Evolutionary conservation across 2,888 invertebrate species (phyloP).

Genomic region (Philhelius pedissequus): DNA sequence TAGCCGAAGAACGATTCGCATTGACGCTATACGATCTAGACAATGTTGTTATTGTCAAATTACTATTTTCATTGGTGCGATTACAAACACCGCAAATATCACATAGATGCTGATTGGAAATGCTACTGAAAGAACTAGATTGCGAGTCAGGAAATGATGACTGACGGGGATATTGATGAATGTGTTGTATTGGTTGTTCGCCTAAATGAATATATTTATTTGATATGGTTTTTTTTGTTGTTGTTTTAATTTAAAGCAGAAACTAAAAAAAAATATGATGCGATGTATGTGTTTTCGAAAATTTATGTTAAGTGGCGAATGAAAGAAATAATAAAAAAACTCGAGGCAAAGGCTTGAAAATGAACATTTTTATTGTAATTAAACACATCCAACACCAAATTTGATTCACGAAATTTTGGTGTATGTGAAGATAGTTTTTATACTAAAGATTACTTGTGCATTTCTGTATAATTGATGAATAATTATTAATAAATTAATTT

Average conservation of each 20-base stretch:
- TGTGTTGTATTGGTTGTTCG: conserved; percentile 65
- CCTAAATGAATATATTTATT: conserved; percentile 43
- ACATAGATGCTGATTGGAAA: conserved; percentile 69
- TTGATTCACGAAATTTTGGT: background rate
- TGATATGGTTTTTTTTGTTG: background rate
- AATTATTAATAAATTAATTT: no score
- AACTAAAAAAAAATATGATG: background rate
- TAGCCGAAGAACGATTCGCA: conserved; percentile 65
- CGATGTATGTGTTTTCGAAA: background rate
- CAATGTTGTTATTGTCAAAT: conserved; percentile 78
- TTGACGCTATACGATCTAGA: conserved; percentile 72
- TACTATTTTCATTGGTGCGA: conserved; percentile 78
- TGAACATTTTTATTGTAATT: background rate
- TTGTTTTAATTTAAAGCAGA: background rate
- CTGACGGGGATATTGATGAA: conserved; percentile 70
- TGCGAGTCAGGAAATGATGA: conserved; percentile 70
- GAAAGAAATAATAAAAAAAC: background rate
- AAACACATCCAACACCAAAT: background rate
- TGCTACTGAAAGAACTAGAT: conserved; percentile 64
- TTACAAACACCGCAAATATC: conserved; percentile 78
- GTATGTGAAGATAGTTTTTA: no score
- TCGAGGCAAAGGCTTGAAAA: background rate
- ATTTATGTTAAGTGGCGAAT: background rate
- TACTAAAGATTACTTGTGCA: no score
- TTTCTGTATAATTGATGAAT: no score